A percentile compares a stretch with the other conserved stretches of the same genome.
Conservation (phyloP, 1,140 invertebrate species). For the Anagrus nilaparvatae region DNA sequence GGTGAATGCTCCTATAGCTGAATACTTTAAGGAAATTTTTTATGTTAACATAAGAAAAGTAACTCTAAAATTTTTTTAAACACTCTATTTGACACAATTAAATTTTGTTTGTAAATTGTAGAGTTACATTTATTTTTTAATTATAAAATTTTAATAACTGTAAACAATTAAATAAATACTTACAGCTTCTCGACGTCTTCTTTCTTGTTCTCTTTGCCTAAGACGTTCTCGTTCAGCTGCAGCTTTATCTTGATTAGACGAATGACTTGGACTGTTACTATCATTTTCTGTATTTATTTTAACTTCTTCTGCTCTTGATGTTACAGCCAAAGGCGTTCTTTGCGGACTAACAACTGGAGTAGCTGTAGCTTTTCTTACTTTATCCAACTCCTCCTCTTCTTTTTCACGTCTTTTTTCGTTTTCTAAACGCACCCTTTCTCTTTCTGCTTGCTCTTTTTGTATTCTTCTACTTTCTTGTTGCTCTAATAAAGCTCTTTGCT, state of each 20-base stretch:
- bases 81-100: too few relatives aligned
- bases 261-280: slow-evolving; percentile 47
- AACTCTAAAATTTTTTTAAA: too few relatives aligned
- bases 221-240: slow-evolving; percentile 68
- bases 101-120: too few relatives aligned
- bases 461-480: slow-evolving; percentile 70
- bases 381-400: slow-evolving; percentile 73
- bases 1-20: too few relatives aligned
- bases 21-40: too few relatives aligned
- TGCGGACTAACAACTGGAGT: neutral
- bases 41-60: too few relatives aligned
- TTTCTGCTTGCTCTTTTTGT: slow-evolving; percentile 70
- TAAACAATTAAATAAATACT: slow-evolving; percentile 35
- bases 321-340: slow-evolving; percentile 21
- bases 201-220: slow-evolving; percentile 76
- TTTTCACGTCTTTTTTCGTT: slow-evolving; percentile 65
- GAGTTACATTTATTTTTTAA: neutral
- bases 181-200: slow-evolving; percentile 83
- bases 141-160: neutral
- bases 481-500: slow-evolving; percentile 72
- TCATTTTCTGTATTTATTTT: slow-evolving; percentile 45
- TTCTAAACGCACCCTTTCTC: slow-evolving; percentile 67
- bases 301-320: slow-evolving; percentile 44
- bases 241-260: slow-evolving; percentile 52
- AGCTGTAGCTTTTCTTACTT: slow-evolving; percentile 49